Percentiles rank a stretch among this genome's conserved stretches.
Conservation (phyloP, 2,797 vertebrate species). For the Argyrosomus regius region DNA sequence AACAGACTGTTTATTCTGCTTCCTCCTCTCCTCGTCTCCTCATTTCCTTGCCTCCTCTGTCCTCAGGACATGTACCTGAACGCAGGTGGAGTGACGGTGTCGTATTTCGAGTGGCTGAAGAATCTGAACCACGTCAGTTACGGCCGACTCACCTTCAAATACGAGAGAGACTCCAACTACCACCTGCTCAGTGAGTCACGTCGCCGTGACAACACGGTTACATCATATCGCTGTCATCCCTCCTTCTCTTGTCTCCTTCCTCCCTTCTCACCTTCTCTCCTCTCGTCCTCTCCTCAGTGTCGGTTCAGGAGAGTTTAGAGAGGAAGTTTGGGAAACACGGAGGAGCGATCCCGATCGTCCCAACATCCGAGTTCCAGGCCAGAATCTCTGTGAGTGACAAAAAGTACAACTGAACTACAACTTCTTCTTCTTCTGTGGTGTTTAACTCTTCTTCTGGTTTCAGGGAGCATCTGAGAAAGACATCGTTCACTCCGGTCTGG, state of each 20-base stretch:
- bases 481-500: slow-evolving; percentile 96
- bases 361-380: slow-evolving; percentile 96
- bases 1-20: too few species aligned
- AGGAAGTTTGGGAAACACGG: slow-evolving; percentile 98
- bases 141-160: slow-evolving; percentile 97
- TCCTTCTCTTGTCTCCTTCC: too few species aligned
- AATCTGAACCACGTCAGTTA: slow-evolving; percentile 99
- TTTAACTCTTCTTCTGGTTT: slow-evolving; percentile 12
- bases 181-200: slow-evolving; percentile 94
- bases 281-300: slow-evolving; percentile 85
- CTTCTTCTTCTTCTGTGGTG: not conserved
- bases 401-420: too few species aligned
- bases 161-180: slow-evolving; percentile 98
- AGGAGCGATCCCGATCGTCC: slow-evolving; percentile 92
- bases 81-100: slow-evolving; percentile 96
- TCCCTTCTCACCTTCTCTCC: too few species aligned
- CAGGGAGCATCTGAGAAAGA: slow-evolving; percentile 98
- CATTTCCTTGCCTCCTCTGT: not conserved
- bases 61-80: slow-evolving; percentile 97
- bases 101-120: slow-evolving; percentile 99
- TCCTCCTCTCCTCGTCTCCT: not conserved
- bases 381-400: slow-evolving; percentile 90
- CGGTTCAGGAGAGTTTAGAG: slow-evolving; percentile 98
- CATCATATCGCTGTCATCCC: too few species aligned
- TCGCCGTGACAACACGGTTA: too few species aligned